These are phyloP conservation scores for Podotricha telesiphe DNA, from an alignment of 2,888 invertebrate genomes.

Conservation along the genomic window DNA sequence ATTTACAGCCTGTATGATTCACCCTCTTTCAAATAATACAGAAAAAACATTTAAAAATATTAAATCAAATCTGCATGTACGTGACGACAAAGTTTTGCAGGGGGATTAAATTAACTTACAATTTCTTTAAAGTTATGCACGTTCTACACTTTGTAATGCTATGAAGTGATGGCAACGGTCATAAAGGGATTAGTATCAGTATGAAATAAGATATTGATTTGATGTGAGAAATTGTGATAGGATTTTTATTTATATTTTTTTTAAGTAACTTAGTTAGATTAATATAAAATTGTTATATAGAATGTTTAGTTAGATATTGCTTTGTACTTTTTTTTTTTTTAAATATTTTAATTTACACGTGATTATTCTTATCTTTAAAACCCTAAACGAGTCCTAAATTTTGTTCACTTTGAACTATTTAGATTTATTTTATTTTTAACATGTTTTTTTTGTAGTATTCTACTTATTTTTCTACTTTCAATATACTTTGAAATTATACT, in stretches of 20 bases:
- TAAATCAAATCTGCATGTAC: constrained; percentile 66
- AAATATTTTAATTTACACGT: too few relatives aligned
- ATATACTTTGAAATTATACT: too few relatives aligned
- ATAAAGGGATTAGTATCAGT: not conserved
- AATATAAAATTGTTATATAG: too few relatives aligned
- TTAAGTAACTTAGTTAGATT: too few relatives aligned
- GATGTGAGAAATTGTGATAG: not conserved
- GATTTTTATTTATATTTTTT: not conserved
- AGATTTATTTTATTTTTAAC: too few relatives aligned
- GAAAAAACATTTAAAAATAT: constrained; percentile 43
- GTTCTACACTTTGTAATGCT: not conserved
- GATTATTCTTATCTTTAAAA: too few relatives aligned
- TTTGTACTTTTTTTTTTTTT: too few relatives aligned
- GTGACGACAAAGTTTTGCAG: constrained; percentile 62
- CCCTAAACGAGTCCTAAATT: too few relatives aligned
- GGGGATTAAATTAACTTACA: constrained; percentile 77
- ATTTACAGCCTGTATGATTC: not conserved
- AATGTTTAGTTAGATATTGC: too few relatives aligned
- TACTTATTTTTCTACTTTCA: too few relatives aligned
- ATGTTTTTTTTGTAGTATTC: too few relatives aligned
- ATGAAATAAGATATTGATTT: not conserved
- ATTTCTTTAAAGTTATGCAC: constrained; percentile 48
- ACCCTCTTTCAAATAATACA: not conserved
- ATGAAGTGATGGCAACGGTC: not conserved
- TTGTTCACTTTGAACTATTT: too few relatives aligned